Percentiles rank a stretch among this genome's conserved stretches.
Conservation (phyloP, 2,888 invertebrate species). For the Lasioglossum zephyrum region DNA sequence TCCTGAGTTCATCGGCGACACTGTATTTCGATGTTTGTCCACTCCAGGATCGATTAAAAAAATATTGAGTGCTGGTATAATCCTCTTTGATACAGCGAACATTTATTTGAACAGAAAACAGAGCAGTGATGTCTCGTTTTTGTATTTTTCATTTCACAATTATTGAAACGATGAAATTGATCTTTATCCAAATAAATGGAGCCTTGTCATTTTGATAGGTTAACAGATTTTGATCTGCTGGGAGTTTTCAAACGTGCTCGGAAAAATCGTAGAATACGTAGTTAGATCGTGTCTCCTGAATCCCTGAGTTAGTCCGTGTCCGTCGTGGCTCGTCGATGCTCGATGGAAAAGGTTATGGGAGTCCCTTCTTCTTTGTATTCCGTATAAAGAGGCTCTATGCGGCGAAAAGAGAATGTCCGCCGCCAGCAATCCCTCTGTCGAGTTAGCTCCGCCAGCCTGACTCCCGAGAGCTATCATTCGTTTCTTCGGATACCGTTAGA, state of each 20-base stretch:
- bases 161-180: too few relatives aligned
- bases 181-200: too few relatives aligned
- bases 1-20: too few relatives aligned
- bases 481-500: slow-evolving; percentile 36
- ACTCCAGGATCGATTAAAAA: background rate
- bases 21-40: background rate
- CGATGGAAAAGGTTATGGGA: slow-evolving; percentile 1
- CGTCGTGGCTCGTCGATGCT: background rate
- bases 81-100: background rate
- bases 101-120: background rate
- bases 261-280: background rate
- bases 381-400: slow-evolving; percentile 18
- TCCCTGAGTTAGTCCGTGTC: background rate
- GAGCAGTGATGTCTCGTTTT: too few relatives aligned
- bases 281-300: background rate
- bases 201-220: too few relatives aligned
- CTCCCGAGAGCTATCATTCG: slow-evolving; percentile 23
- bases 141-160: too few relatives aligned
- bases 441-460: slow-evolving; percentile 6
- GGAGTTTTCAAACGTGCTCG: background rate
- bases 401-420: slow-evolving; percentile 6
- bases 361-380: slow-evolving; percentile 14
- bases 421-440: slow-evolving; percentile 3
- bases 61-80: background rate
- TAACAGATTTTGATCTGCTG: too few relatives aligned